Percentiles rank a stretch among this genome's conserved stretches.
phyloP scores from a whole-genome alignment of 2,113 vertebrate species.

The Fulmarus glacialis region DNA sequence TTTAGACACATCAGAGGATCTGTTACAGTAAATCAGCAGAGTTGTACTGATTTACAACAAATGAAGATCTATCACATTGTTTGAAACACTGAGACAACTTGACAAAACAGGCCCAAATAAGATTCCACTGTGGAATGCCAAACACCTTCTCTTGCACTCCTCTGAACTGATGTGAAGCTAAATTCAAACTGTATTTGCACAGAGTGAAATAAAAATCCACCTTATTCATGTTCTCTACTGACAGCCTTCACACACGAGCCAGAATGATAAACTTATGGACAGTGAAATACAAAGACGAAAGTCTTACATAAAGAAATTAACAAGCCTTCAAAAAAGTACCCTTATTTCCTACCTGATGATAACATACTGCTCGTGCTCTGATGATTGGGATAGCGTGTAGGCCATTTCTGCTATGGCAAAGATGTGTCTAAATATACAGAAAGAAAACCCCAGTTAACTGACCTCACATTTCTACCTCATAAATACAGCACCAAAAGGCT shows the following conservation, averaged over 20 bases:
- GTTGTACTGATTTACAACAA: not conserved
- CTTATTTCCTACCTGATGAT: conserved; percentile 82
- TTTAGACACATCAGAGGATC: not conserved
- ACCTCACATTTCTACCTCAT: not conserved
- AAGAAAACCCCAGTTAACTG: not conserved
- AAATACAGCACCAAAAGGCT: not conserved
- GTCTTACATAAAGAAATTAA: not conserved
- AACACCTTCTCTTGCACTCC: not conserved
- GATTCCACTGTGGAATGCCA: not conserved
- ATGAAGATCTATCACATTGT: not conserved
- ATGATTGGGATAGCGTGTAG: conserved; percentile 77
- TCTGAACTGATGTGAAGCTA: not conserved
- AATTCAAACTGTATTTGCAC: not conserved
- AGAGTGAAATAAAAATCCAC: not conserved
- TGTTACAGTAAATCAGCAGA: not conserved
- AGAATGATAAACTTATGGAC: not conserved
- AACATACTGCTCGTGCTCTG: conserved; percentile 82
- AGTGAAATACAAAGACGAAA: not conserved
- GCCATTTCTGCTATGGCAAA: conserved; percentile 85
- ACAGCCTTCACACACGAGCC: not conserved
- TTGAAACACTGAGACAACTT: not conserved
- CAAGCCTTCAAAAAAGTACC: not conserved
- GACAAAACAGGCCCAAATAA: not conserved
- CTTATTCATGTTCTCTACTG: not conserved
- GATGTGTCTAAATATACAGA: conserved; percentile 79